Conservation (phyloP, 2,888 invertebrate species). For the Nipponacmea schrenckii region DNA sequence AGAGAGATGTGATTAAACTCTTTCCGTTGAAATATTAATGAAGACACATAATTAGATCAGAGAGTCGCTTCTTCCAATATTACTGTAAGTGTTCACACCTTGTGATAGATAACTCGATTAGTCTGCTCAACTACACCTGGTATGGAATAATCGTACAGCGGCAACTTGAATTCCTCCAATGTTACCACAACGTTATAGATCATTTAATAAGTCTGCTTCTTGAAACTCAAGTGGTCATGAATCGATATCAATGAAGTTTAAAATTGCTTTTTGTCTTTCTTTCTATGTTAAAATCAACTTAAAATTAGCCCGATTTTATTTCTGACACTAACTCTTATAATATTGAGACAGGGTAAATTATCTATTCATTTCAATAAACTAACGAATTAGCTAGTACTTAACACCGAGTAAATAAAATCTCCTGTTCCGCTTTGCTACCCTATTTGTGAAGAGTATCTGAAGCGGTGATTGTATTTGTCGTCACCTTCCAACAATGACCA, state of each 20-base stretch:
- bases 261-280: no score
- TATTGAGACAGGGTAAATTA: not conserved
- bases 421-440: not conserved
- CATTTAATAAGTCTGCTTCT: no score
- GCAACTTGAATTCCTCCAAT: no score
- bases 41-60: conserved; percentile 47
- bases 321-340: no score
- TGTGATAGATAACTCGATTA: conserved; percentile 45
- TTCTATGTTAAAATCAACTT: no score
- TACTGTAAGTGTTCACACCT: conserved; percentile 49
- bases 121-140: conserved; percentile 11
- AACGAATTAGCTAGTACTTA: conserved; percentile 1
- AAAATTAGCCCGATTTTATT: no score
- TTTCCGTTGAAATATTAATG: conserved; percentile 53
- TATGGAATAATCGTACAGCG: not conserved
- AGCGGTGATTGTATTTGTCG: conserved; percentile 2
- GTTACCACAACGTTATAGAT: no score
- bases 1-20: conserved; percentile 48
- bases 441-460: not conserved
- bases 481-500: conserved; percentile 1
- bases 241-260: no score
- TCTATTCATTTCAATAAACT: not conserved
- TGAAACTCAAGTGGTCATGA: no score
- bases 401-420: not conserved
- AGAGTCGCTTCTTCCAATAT: conserved; percentile 42